Evolutionary conservation across 2,888 invertebrate species (phyloP), one percentile per base, ranked within the genome.

Genomic region (Dicranocentrus wangi): DNA sequence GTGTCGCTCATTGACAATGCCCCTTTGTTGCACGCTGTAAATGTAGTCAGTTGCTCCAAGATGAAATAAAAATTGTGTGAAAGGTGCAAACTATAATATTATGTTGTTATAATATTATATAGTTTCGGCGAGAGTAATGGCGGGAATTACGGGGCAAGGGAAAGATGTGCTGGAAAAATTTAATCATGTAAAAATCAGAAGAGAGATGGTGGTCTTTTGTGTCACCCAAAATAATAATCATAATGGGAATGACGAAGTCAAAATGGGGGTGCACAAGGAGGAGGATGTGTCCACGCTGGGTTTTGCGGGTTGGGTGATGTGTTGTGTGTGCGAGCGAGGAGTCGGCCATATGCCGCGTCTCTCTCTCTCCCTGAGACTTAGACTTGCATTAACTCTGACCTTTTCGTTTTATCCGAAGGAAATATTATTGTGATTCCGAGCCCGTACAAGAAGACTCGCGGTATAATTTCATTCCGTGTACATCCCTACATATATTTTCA

Each of bases 371-470:
- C 39, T 8, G 13, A 39, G 13, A 39, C 7, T 61, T 39, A 69
- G 55, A 55, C 55, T 58, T 70, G 39, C 70, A 70, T 70, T 70
- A 70, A 70, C 70, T 70, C 55, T 70, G 70, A 70, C 70, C 70
- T 70, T 70, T 70, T 58, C 58, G 10, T 70, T 58, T 70, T 55
- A 32, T 39, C 39, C 53, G 53, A 68, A 53, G 42, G 23, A 53
- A 66, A 69, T 69, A 53, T 55, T 55, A 55, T 70, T 58, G 70
- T 70, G 70, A 70, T 70, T 58, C 70, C n/a, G 58, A 53, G 43
- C 58, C 42, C 32, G 70, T 58, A 42, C 68, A 66, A 66, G n/a
- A n/a, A n/a, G 43, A 66, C 53, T 53, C 69, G n/a, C 39, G 13
- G 27, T 51, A 53, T 69, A 69, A 69, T 69, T 69, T 69, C 69